These are phyloP conservation scores for Oedothorax gibbosus DNA, from an alignment of 1,140 invertebrate genomes.

Conservation along the genomic window DNA sequence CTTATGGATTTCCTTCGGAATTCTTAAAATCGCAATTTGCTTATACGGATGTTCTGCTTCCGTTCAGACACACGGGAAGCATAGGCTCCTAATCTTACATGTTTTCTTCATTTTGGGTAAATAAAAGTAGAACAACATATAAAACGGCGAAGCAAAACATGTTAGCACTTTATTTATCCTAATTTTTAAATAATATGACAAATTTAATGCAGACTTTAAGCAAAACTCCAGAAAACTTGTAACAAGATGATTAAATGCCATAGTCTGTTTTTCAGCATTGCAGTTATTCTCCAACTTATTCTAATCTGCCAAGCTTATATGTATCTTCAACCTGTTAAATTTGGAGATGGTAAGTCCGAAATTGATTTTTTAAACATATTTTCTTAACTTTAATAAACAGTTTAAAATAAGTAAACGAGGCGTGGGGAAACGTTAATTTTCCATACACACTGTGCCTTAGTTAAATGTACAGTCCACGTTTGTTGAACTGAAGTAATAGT, in stretches of 20 bases:
- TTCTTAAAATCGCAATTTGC: constrained; percentile 17
- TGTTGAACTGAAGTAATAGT: too few species aligned
- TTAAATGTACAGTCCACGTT: too few species aligned
- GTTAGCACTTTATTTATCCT: too few species aligned
- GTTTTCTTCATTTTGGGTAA: background rate
- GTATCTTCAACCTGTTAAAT: constrained; percentile 32
- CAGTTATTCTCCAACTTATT: background rate
- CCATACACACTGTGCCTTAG: too few species aligned
- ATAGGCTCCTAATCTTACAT: constrained; percentile 4
- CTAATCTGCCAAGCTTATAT: constrained; percentile 20
- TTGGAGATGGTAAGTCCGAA: constrained; percentile 30
- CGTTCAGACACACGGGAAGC: constrained; percentile 10
- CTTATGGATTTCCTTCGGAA: background rate
- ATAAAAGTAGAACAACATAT: background rate
- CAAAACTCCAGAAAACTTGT: background rate
- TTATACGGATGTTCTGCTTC: constrained; percentile 10
- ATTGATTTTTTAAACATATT: background rate
- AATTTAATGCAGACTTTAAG: background rate
- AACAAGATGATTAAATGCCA: background rate
- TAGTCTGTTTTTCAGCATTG: background rate
- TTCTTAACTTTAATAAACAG: background rate
- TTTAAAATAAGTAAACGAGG: background rate
- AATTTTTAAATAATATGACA: background rate
- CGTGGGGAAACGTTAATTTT: too few species aligned
- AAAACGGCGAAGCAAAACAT: background rate